phyloP scores from a whole-genome alignment of 2,113 vertebrate genomes.

The Notothenia rossii region DNA sequence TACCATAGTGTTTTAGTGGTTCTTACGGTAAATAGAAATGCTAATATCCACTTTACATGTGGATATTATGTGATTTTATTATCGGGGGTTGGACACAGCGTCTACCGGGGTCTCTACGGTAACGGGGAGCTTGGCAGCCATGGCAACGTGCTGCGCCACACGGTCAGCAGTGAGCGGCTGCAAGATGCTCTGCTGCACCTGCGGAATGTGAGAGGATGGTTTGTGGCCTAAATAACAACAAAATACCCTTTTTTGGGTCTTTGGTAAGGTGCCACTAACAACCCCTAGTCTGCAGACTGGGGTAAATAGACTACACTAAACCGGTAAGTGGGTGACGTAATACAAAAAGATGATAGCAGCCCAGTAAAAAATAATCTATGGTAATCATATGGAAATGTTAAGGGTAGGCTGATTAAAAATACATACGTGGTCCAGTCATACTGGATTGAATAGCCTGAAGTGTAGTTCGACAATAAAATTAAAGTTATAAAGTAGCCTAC shows the following conservation, averaged over 20 bases:
- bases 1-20: neutral
- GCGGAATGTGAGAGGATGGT: conserved; percentile 41
- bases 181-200: conserved; percentile 44
- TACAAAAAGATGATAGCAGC: conserved; percentile 28
- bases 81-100: conserved; percentile 24
- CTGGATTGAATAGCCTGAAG: neutral
- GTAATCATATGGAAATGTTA: conserved; percentile 11
- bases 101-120: conserved; percentile 56
- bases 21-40: neutral
- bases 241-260: conserved; percentile 10
- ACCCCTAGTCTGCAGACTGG: conserved; percentile 29
- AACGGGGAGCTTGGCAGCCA: conserved; percentile 64
- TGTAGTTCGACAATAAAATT: neutral
- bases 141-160: conserved; percentile 65
- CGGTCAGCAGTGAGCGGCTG: conserved; percentile 18
- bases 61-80: neutral
- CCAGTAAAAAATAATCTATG: conserved; percentile 1
- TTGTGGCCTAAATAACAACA: neutral
- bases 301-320: neutral
- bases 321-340: conserved; percentile 61
- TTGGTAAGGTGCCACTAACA: conserved; percentile 11
- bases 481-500: neutral
- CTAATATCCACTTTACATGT: neutral
- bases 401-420: neutral
- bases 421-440: neutral